Evolutionary conservation across 2,797 vertebrate genomes (phyloP).

Genomic region (Delichon dasypus): DNA sequence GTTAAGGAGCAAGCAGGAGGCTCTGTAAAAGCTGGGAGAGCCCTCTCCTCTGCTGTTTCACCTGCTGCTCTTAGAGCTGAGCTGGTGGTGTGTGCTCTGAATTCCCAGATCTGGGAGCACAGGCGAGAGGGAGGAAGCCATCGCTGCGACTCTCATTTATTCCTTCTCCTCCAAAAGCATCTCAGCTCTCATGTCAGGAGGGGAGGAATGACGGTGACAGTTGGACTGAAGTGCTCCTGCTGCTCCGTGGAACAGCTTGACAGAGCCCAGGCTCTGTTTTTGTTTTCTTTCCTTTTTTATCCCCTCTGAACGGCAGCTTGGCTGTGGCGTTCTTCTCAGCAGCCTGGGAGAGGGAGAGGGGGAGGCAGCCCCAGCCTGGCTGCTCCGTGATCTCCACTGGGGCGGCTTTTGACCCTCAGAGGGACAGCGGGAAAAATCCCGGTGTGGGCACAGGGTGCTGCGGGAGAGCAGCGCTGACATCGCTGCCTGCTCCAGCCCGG

Average conservation of each 20-base stretch:
- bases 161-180: neutral
- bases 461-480: neutral
- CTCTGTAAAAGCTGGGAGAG: neutral
- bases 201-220: neutral
- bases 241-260: neutral
- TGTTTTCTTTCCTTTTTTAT: conserved; percentile 39
- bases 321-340: conserved; percentile 37
- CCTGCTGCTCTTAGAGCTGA: neutral
- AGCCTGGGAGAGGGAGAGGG: neutral
- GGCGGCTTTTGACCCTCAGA: conserved; percentile 45
- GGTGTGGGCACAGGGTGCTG: neutral
- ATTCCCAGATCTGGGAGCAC: neutral
- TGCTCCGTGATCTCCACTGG: neutral
- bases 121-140: neutral
- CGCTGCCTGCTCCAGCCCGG: neutral
- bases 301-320: conserved; percentile 3
- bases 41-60: neutral
- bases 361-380: neutral
- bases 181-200: neutral
- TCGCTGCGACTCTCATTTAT: neutral
- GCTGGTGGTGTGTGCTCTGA: neutral
- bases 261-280: neutral
- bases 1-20: neutral
- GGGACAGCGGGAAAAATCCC: neutral
- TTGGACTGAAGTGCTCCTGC: neutral